Conservation (phyloP, 2,113 vertebrate species). For the Calidris pugnax region DNA sequence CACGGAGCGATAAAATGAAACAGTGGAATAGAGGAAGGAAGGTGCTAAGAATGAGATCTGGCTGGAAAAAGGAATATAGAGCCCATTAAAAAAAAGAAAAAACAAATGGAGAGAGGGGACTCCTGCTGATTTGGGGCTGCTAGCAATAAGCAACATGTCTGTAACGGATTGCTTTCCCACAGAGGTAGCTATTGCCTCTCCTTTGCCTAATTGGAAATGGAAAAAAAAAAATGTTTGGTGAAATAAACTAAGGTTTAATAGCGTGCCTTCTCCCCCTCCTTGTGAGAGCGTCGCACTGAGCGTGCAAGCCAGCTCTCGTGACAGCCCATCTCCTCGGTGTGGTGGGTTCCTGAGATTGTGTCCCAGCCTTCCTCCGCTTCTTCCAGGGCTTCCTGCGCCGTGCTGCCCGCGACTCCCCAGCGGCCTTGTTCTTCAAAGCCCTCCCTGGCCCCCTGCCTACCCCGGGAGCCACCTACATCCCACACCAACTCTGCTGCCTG, state of each 20-base stretch:
- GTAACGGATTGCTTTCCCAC: background rate
- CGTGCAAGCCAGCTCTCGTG: background rate
- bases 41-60: background rate
- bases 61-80: background rate
- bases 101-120: background rate
- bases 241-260: background rate
- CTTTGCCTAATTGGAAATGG: background rate
- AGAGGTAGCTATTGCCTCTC: background rate
- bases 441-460: background rate
- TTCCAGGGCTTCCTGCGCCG: constrained; percentile 35
- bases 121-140: background rate
- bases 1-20: accelerated
- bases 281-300: background rate
- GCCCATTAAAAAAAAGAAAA: background rate
- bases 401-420: background rate
- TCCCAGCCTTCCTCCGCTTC: background rate
- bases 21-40: background rate
- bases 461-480: background rate
- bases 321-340: background rate
- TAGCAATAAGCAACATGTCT: background rate
- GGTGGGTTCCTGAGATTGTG: constrained; percentile 41
- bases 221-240: background rate
- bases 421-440: background rate
- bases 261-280: background rate
- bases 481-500: background rate